Conservation (phyloP, 2,888 invertebrate species). For the Trachelus stipa region DNA sequence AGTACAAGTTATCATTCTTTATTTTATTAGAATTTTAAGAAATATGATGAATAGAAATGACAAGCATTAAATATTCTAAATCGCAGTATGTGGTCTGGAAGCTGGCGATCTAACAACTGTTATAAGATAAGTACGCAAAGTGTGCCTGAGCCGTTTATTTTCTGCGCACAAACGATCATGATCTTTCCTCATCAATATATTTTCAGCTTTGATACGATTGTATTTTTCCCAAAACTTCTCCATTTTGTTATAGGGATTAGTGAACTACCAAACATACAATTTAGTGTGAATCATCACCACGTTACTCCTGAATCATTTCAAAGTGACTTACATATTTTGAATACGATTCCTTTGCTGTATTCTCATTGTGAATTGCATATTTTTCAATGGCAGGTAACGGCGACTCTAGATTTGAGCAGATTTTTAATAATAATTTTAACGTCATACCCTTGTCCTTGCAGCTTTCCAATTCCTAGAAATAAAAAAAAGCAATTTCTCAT, state of each 20-base stretch:
- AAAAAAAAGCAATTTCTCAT: slow-evolving; percentile 4
- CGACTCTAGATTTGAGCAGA: slow-evolving; percentile 78
- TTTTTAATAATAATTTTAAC: slow-evolving; percentile 72
- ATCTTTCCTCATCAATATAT: slow-evolving; percentile 68
- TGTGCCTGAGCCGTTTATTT: slow-evolving; percentile 74
- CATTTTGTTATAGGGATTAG: slow-evolving; percentile 72
- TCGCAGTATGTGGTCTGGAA: slow-evolving; percentile 31
- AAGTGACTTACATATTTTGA: slow-evolving; percentile 30
- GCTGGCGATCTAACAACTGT: slow-evolving; percentile 68
- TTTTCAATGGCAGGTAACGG: slow-evolving; percentile 53
- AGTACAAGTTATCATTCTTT: no score
- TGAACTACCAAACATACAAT: slow-evolving; percentile 62
- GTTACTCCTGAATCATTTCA: background rate
- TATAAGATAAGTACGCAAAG: slow-evolving; percentile 74
- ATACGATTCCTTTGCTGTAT: slow-evolving; percentile 53
- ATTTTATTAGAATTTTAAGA: no score
- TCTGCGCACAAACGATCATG: slow-evolving; percentile 70
- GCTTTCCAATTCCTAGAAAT: slow-evolving; percentile 51
- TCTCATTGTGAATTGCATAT: slow-evolving; percentile 34
- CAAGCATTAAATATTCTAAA: slow-evolving; percentile 5
- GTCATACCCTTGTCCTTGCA: slow-evolving; percentile 71
- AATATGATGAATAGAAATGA: no score
- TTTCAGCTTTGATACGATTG: slow-evolving; percentile 67
- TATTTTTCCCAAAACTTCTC: slow-evolving; percentile 78
- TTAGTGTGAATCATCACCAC: no score